Conservation (phyloP, 2,113 vertebrate genomes). For the Cavia porcellus region DNA sequence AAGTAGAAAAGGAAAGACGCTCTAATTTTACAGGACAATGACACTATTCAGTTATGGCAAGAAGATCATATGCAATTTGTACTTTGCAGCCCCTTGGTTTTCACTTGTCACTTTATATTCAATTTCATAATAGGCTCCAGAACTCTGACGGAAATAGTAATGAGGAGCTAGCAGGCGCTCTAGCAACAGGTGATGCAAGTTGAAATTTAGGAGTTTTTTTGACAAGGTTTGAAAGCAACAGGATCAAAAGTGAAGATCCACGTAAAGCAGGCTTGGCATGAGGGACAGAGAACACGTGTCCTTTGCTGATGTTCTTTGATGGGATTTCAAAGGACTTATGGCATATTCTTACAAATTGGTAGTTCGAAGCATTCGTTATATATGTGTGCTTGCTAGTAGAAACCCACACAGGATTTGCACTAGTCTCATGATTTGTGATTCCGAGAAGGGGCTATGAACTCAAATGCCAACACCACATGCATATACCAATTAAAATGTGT, state of each 20-base stretch:
- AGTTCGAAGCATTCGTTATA: constrained; percentile 41
- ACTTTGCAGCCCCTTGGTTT: constrained; percentile 73
- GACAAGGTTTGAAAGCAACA: constrained; percentile 47
- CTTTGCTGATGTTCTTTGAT: constrained; percentile 67
- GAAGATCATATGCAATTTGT: constrained; percentile 72
- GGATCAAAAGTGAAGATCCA: constrained; percentile 1
- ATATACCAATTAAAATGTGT: background rate
- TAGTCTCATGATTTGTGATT: constrained; percentile 22
- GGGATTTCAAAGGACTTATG: constrained; percentile 64
- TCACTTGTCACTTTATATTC: constrained; percentile 77
- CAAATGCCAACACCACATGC: constrained; percentile 5
- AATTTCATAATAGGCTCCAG: constrained; percentile 45
- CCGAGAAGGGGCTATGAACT: background rate
- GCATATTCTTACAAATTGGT: constrained; percentile 19
- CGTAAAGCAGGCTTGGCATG: background rate
- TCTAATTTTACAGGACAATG: constrained; percentile 72
- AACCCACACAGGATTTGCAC: background rate
- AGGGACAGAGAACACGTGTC: constrained; percentile 47
- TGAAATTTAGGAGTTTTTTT: constrained; percentile 25
- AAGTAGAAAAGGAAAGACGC: constrained; percentile 37
- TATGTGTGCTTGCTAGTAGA: background rate
- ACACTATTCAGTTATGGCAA: constrained; percentile 71
- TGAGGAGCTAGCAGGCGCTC: background rate
- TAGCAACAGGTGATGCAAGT: constrained; percentile 48
- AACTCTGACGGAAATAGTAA: constrained; percentile 68